Conservation (phyloP, 2,797 vertebrate genomes). For the Propithecus perrieri region DNA sequence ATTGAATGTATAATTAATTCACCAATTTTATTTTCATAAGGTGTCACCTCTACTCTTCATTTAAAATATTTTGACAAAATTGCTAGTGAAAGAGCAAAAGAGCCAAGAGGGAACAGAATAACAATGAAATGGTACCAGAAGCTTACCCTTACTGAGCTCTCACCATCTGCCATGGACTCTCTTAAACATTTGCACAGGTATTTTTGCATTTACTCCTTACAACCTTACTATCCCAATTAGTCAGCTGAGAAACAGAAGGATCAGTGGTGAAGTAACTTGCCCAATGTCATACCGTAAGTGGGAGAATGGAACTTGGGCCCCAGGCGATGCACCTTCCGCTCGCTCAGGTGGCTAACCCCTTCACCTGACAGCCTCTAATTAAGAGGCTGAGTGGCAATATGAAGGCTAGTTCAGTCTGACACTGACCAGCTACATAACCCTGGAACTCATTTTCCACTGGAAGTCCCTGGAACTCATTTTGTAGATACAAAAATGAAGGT, state of each 20-base stretch:
- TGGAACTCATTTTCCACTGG: background rate
- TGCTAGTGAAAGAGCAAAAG: background rate
- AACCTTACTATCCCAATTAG: background rate
- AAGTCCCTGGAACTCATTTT: too few relatives aligned
- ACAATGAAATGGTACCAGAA: background rate
- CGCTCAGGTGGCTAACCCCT: background rate
- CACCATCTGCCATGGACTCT: background rate
- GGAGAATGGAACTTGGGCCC: background rate
- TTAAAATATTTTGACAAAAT: conserved; percentile 9
- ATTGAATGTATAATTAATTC: background rate
- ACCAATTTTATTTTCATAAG: conserved; percentile 23
- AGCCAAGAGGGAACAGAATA: background rate
- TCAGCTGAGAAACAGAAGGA: background rate
- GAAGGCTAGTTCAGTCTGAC: background rate
- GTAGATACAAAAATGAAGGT: background rate
- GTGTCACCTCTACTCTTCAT: background rate
- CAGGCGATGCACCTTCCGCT: background rate
- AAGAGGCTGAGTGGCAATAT: background rate
- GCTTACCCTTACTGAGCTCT: background rate
- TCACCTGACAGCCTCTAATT: background rate
- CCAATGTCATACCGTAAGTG: background rate
- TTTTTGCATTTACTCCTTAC: background rate
- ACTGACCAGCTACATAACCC: background rate
- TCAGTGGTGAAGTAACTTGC: background rate
- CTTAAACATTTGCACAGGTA: background rate